Conservation (phyloP, 2,113 vertebrate species). For the Mormyrus iriodes region DNA sequence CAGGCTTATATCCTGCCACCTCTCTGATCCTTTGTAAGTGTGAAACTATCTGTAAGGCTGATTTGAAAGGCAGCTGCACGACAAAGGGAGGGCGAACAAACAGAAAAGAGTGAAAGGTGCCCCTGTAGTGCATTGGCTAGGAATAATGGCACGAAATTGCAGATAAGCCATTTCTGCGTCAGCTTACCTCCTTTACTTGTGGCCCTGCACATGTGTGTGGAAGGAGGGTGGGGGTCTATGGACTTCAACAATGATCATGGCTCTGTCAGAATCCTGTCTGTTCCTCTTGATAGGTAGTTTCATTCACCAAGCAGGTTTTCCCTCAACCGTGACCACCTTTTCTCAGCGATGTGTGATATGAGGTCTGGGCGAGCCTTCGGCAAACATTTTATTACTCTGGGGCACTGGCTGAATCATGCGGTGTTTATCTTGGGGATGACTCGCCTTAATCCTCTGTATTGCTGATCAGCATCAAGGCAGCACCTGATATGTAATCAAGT, state of each 20-base stretch:
- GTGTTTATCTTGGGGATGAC: neutral
- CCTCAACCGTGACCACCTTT: neutral
- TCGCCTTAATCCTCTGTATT: neutral
- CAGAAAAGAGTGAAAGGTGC: neutral
- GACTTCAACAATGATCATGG: neutral
- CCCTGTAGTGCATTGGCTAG: neutral
- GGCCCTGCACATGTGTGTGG: neutral
- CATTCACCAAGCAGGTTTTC: neutral
- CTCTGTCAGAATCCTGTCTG: neutral
- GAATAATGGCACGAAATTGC: conserved; percentile 11
- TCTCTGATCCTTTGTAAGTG: conserved; percentile 9
- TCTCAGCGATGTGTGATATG: neutral
- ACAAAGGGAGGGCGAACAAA: neutral
- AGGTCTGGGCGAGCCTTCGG: neutral
- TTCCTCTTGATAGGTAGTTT: neutral
- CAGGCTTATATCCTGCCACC: neutral
- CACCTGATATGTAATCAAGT: neutral
- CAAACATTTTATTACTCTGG: neutral
- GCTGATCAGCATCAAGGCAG: neutral
- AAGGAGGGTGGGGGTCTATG: neutral
- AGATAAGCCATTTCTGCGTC: conserved; percentile 7
- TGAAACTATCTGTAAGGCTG: conserved; percentile 6
- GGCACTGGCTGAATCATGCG: neutral
- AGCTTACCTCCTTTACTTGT: neutral
- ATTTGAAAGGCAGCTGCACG: neutral